These are phyloP conservation scores for Ceratina calcarata DNA, from an alignment of 1,140 invertebrate genomes.

Conservation along the genomic window DNA sequence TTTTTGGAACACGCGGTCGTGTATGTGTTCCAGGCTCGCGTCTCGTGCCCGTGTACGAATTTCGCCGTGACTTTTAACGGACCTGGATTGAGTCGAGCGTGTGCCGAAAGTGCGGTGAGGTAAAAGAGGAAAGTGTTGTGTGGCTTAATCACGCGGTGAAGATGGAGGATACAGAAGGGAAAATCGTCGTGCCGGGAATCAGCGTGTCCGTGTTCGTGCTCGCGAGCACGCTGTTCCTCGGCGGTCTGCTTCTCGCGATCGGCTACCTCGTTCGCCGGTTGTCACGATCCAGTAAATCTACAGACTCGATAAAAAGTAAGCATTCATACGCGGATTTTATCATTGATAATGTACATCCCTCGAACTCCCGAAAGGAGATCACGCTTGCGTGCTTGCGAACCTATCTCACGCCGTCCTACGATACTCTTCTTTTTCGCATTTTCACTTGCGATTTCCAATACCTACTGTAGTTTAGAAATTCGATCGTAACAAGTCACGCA, in stretches of 20 bases:
- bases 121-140: conserved; percentile 30
- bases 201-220: conserved; percentile 35
- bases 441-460: not conserved
- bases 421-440: conserved; percentile 18
- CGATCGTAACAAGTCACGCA: not conserved
- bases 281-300: not conserved
- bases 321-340: not conserved
- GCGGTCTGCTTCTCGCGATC: conserved; percentile 41
- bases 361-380: not conserved
- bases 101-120: conserved; percentile 29
- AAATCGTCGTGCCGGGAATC: conserved; percentile 20
- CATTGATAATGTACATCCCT: not conserved
- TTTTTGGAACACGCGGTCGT: conserved; percentile 51
- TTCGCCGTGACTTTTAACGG: conserved; percentile 12
- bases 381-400: conserved; percentile 37
- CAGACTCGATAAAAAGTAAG: conserved; percentile 60
- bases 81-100: not conserved
- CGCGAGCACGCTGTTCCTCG: conserved; percentile 43
- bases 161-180: conserved; percentile 52
- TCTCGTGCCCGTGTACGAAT: conserved; percentile 15
- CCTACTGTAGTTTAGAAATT: not conserved
- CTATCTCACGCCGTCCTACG: not conserved
- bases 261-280: conserved; percentile 42
- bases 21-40: conserved; percentile 31
- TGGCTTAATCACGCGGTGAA: conserved; percentile 40